Base-by-base conservation (phyloP, 2,888 invertebrate species). In the Ceriagrion tenellum region DNA sequence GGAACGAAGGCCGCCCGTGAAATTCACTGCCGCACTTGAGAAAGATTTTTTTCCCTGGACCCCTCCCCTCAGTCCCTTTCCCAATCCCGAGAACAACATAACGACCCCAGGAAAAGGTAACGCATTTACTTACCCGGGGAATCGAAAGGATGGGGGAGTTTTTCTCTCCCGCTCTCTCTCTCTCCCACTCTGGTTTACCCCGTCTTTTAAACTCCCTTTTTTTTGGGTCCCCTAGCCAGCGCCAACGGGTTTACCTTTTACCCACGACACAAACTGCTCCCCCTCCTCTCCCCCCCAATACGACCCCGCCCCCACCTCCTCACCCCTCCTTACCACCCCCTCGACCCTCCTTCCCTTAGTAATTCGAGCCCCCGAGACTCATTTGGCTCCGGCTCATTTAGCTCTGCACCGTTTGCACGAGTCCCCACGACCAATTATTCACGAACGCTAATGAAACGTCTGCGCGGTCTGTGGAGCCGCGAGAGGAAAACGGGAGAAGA, bases 381-480 rank as follows among this genome's bases (percentile, higher is more conserved):
- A 81, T 81, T 81, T 35, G 26, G 81, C 13, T 35, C 13, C 81
- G 81, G 81, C 81, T 81, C 81, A 81, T 81, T 81, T 81, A 81
- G 30, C 81, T 81, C 26, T 16, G 81, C 81, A 81, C 81, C 47
- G 81, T 35, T 81, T 81, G 81, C 35, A 35, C 35, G 81, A 81
- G 81, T 81, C 81, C 81, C 30, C 35, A 12, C 30, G 81, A 81
- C 81, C 81, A 81, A 81, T 81, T 81, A 81, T 81, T 81, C 81
- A 81, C 81, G 81, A 35, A 81, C 81, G 81, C 81, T 81, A 81
- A 81, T 81, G 81, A 81, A 81, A 81, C 35, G 81, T 35, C 81
- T 35, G 81, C 81, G 35, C 13, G 81, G 81, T 81, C 35, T n/a
- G 3, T 10, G 69, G 74, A 26, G 16, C 69, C n/a, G n/a, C 81